Conservation (phyloP, 2,888 invertebrate species). For the Drosophila anomelani region DNA sequence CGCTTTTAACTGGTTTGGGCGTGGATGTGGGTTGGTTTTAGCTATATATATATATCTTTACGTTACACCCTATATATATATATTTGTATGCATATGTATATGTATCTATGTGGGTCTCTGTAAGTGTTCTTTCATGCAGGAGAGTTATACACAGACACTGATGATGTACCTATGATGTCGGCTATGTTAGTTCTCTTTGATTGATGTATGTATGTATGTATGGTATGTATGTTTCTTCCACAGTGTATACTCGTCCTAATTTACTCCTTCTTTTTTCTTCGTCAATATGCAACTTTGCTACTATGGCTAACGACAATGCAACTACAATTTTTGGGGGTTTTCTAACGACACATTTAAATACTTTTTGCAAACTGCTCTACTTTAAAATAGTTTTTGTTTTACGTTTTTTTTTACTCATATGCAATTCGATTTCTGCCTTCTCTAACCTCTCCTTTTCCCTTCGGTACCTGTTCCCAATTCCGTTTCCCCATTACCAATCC, state of each 20-base stretch:
- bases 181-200: slow-evolving; percentile 57
- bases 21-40: slow-evolving; percentile 36
- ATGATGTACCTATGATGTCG: slow-evolving; percentile 53
- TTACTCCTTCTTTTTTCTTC: background rate
- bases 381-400: slow-evolving; percentile 72
- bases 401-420: slow-evolving; percentile 37
- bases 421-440: slow-evolving; percentile 40
- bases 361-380: slow-evolving; percentile 76
- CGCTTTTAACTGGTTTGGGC: slow-evolving; percentile 34
- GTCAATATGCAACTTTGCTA: slow-evolving; percentile 54
- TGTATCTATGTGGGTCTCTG: slow-evolving; percentile 52
- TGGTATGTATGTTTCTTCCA: slow-evolving; percentile 66
- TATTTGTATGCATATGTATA: slow-evolving; percentile 58
- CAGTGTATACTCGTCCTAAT: slow-evolving; percentile 16
- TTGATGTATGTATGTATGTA: slow-evolving; percentile 63
- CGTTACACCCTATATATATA: slow-evolving; percentile 42
- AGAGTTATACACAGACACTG: slow-evolving; percentile 74
- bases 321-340: slow-evolving; percentile 64
- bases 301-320: slow-evolving; percentile 77
- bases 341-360: slow-evolving; percentile 81
- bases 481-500: slow-evolving; percentile 17
- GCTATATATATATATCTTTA: slow-evolving; percentile 47
- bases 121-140: slow-evolving; percentile 65
- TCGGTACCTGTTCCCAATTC: slow-evolving; percentile 36
- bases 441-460: slow-evolving; percentile 35